Evolutionary conservation across 1,140 invertebrate genomes (phyloP).

Genomic region (Choristoneura fumiferana): DNA sequence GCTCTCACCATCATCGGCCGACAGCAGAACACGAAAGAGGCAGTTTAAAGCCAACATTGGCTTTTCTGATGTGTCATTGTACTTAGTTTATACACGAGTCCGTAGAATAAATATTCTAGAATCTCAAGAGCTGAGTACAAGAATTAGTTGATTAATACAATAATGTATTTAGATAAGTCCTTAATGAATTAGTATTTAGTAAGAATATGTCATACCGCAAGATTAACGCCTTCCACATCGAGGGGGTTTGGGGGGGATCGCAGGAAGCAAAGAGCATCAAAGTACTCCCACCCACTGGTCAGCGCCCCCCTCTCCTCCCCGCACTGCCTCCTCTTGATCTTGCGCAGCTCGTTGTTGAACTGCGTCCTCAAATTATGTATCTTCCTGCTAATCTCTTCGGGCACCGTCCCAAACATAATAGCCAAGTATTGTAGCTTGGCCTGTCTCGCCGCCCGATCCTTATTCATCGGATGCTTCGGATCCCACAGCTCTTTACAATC

Average conservation of each 20-base stretch:
- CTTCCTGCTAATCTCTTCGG: slow-evolving; percentile 63
- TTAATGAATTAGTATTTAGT: too few relatives aligned
- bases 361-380: slow-evolving; percentile 67
- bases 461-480: slow-evolving; percentile 49
- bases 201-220: slow-evolving; percentile 46
- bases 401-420: slow-evolving; percentile 49
- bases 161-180: too few relatives aligned
- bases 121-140: too few relatives aligned
- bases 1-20: too few relatives aligned
- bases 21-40: too few relatives aligned
- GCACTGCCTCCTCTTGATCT: slow-evolving; percentile 51
- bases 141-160: too few relatives aligned
- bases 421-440: slow-evolving; percentile 54
- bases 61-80: too few relatives aligned
- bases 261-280: slow-evolving; percentile 63
- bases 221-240: slow-evolving; percentile 56
- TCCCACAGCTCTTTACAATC: slow-evolving; percentile 67
- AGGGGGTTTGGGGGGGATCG: slow-evolving; percentile 45
- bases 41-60: too few relatives aligned
- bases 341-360: slow-evolving; percentile 66
- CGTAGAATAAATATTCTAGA: too few relatives aligned
- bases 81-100: too few relatives aligned
- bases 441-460: slow-evolving; percentile 44
- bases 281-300: slow-evolving; percentile 67
- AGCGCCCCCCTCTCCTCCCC: slow-evolving; percentile 32